phyloP scores from a whole-genome alignment of 2,888 invertebrate genomes.

The Lasioglossum leucozonium region DNA sequence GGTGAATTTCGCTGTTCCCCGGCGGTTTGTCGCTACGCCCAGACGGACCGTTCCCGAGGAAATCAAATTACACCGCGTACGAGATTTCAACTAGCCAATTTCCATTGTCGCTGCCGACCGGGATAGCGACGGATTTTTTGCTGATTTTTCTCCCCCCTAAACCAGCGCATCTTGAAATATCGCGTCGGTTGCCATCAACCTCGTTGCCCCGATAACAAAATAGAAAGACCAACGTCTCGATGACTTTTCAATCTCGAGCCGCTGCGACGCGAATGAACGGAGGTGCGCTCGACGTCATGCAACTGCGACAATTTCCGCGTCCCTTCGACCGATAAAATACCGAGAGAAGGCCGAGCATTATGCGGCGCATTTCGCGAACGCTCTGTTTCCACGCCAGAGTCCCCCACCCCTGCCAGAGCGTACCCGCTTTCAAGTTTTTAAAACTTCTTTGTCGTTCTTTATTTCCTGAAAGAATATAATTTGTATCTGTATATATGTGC shows the following conservation, averaged over 20 bases:
- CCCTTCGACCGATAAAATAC: neutral
- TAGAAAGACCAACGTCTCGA: neutral
- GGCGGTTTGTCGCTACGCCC: neutral
- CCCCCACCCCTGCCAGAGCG: too few relatives aligned
- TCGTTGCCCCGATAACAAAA: neutral
- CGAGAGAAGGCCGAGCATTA: neutral
- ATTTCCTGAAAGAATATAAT: too few relatives aligned
- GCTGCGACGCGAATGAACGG: neutral
- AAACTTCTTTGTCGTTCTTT: too few relatives aligned
- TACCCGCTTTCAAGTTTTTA: too few relatives aligned
- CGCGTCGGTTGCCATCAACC: neutral
- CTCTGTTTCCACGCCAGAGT: too few relatives aligned
- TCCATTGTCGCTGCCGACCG: neutral
- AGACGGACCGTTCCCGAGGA: neutral
- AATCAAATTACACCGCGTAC: slow-evolving; percentile 9
- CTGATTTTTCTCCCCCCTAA: neutral
- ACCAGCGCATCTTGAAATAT: neutral
- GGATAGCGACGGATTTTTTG: neutral
- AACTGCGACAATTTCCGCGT: too few relatives aligned
- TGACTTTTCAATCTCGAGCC: neutral
- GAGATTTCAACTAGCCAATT: slow-evolving; percentile 9
- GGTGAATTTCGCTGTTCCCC: slow-evolving; percentile 3
- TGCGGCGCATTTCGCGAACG: too few relatives aligned
- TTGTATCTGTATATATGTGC: too few relatives aligned
- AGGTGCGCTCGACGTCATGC: neutral